These are phyloP conservation scores for Sycophila texana DNA, from an alignment of 2,888 invertebrate genomes.

Conservation along the genomic window DNA sequence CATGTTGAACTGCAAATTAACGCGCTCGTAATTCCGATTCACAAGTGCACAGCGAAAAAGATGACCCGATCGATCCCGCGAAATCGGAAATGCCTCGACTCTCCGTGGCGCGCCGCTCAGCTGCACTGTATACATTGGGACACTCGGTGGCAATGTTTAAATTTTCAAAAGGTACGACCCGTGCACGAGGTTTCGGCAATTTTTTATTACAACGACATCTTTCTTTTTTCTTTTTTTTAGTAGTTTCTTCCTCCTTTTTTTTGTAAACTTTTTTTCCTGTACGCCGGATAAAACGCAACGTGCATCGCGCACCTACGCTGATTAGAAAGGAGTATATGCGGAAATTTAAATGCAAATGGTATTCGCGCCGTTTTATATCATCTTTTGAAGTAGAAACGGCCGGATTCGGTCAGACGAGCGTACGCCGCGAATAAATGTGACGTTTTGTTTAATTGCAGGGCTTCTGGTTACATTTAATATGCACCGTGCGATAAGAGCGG, in stretches of 20 bases:
- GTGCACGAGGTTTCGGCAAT: background rate
- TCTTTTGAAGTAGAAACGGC: no score
- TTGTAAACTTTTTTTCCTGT: constrained; percentile 1
- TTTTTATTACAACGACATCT: background rate
- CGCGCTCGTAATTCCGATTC: background rate
- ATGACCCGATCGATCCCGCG: constrained; percentile 12
- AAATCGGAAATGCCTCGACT: constrained; percentile 23
- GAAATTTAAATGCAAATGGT: no score
- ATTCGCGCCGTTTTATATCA: background rate
- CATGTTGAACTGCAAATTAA: constrained; percentile 6
- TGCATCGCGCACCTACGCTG: no score
- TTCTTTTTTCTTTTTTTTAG: no score
- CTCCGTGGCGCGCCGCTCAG: constrained; percentile 1
- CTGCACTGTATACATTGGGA: constrained; percentile 15
- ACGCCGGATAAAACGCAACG: no score
- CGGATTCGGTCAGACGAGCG: no score
- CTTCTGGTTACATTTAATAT: background rate
- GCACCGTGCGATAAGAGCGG: no score
- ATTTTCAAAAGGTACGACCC: background rate
- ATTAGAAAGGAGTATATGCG: no score
- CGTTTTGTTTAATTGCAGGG: background rate
- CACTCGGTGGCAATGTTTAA: constrained; percentile 21
- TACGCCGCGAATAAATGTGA: no score
- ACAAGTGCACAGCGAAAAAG: background rate
- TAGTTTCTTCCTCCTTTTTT: background rate